These are phyloP conservation scores for Cataglyphis altisquamis DNA, from an alignment of 2,888 invertebrate species.

Conservation along the genomic window DNA sequence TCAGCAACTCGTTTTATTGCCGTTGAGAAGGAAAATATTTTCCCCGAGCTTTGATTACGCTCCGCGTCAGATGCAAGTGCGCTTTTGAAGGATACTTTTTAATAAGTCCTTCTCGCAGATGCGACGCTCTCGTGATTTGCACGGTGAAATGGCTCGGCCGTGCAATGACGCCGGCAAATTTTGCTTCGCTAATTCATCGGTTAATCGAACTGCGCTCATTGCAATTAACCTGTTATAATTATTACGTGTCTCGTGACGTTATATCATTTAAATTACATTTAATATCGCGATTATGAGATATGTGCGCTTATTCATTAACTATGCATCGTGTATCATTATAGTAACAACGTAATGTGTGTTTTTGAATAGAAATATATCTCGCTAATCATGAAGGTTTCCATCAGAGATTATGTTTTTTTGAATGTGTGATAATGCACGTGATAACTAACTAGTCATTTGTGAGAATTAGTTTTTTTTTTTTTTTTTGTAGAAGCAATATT, in stretches of 20 bases:
- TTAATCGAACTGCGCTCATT: neutral
- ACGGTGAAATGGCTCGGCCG: neutral
- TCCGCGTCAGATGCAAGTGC: constrained; percentile 44
- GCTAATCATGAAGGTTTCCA: neutral
- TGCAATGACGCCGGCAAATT: neutral
- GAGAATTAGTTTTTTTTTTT: neutral
- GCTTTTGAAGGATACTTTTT: constrained; percentile 54
- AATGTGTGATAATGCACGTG: neutral
- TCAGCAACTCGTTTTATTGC: constrained; percentile 23
- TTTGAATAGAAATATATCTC: neutral
- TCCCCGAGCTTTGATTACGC: constrained; percentile 42
- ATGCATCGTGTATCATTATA: neutral
- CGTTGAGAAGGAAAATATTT: constrained; percentile 20
- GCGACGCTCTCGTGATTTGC: constrained; percentile 16
- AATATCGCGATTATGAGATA: neutral
- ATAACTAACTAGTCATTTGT: neutral
- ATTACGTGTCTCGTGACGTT: neutral
- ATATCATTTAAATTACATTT: neutral
- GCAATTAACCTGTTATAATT: constrained; percentile 7
- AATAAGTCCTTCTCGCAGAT: constrained; percentile 36
- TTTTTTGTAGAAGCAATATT: neutral
- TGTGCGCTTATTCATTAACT: constrained; percentile 4
- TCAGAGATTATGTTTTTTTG: neutral
- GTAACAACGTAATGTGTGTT: neutral
- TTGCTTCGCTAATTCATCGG: constrained; percentile 4